phyloP scores from a whole-genome alignment of 2,888 invertebrate genomes.

The Cephus pygmeus region DNA sequence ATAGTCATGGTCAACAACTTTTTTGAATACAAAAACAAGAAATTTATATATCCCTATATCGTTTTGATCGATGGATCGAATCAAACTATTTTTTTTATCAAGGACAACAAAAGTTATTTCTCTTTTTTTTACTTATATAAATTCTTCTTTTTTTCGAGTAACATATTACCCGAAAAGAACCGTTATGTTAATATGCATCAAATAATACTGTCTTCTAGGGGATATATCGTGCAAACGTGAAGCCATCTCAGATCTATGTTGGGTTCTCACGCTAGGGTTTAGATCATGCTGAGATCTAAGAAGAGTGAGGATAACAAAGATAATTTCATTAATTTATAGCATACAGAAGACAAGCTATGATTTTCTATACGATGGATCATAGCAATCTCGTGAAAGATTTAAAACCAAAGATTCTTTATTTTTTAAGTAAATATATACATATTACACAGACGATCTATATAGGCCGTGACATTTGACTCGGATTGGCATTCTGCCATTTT shows the following conservation, averaged over 20 bases:
- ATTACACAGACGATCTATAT: slow-evolving; percentile 20
- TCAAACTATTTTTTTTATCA: too few relatives aligned
- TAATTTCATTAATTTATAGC: background rate
- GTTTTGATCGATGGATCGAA: too few relatives aligned
- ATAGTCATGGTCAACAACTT: too few relatives aligned
- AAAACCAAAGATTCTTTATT: background rate
- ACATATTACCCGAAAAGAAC: slow-evolving; percentile 19
- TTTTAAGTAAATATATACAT: slow-evolving; percentile 27
- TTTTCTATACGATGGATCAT: background rate
- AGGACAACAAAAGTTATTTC: too few relatives aligned
- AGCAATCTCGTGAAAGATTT: too few relatives aligned
- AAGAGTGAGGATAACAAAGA: background rate
- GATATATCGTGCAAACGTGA: background rate
- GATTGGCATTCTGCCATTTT: slow-evolving; percentile 43
- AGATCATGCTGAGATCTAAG: background rate
- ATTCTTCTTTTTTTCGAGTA: background rate
- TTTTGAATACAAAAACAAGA: too few relatives aligned
- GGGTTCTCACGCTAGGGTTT: slow-evolving; percentile 21
- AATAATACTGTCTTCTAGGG: background rate
- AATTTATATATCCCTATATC: too few relatives aligned
- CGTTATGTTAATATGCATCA: background rate
- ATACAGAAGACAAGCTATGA: background rate
- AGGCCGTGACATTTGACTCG: slow-evolving; percentile 41
- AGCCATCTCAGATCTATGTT: background rate
- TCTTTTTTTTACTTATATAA: background rate